A percentile compares a stretch with the other conserved stretches of the same genome.
These are phyloP conservation scores for Ambastaia sidthimunki DNA, from an alignment of 2,797 vertebrate species.

Conservation along the genomic window DNA sequence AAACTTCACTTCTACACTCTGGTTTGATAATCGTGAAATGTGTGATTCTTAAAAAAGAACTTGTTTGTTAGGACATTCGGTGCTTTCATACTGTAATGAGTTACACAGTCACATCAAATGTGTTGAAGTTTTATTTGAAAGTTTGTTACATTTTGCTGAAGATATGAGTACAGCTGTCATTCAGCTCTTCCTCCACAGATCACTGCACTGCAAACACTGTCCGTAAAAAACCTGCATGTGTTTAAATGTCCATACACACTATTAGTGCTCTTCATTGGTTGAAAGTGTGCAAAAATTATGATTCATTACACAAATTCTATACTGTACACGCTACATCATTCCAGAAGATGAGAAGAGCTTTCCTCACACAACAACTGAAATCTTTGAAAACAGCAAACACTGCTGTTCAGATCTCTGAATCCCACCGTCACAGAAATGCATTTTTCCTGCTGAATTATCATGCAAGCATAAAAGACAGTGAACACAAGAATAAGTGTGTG, in stretches of 20 bases:
- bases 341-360: slow-evolving; percentile 14
- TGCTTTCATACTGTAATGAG: not conserved
- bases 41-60: too few relatives aligned
- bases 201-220: slow-evolving; percentile 50
- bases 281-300: slow-evolving; percentile 43
- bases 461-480: slow-evolving; percentile 26
- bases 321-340: slow-evolving; percentile 40
- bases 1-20: too few relatives aligned
- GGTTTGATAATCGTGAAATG: too few relatives aligned
- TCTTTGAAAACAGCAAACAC: slow-evolving; percentile 39
- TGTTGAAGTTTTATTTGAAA: slow-evolving; percentile 54
- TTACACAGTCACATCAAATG: not conserved
- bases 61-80: not conserved
- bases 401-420: slow-evolving; percentile 8
- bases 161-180: slow-evolving; percentile 52
- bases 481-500: slow-evolving; percentile 15
- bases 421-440: not conserved
- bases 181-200: slow-evolving; percentile 43
- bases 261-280: slow-evolving; percentile 33
- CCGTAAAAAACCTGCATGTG: slow-evolving; percentile 40
- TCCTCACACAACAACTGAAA: slow-evolving; percentile 41
- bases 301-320: slow-evolving; percentile 27
- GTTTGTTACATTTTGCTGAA: slow-evolving; percentile 56
- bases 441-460: slow-evolving; percentile 18
- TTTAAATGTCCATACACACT: slow-evolving; percentile 35